Percentiles rank a stretch among this genome's conserved stretches.
phyloP scores from a whole-genome alignment of 2,888 invertebrate genomes.

The Omphaloscelis lunosa region DNA sequence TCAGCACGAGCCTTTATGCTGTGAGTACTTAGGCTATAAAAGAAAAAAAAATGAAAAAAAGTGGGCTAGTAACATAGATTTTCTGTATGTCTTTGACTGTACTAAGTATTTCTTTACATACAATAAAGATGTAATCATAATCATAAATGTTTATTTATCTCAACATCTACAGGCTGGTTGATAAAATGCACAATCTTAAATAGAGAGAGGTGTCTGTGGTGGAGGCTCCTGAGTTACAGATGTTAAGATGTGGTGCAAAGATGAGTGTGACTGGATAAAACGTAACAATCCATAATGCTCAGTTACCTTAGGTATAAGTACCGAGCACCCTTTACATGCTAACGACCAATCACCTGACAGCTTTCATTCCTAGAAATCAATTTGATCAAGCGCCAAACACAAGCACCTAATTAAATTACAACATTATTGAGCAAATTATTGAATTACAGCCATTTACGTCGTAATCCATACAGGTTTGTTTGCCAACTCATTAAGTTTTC shows the following conservation, averaged over 20 bases:
- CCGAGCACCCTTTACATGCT: neutral
- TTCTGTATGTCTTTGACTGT: neutral
- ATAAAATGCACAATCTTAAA: too few relatives aligned
- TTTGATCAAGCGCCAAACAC: conserved; percentile 32
- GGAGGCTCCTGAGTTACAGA: too few relatives aligned
- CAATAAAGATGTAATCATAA: neutral
- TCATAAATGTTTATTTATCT: too few relatives aligned
- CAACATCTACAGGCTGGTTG: too few relatives aligned
- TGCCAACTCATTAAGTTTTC: conserved; percentile 44
- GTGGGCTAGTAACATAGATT: neutral
- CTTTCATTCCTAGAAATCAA: conserved; percentile 16
- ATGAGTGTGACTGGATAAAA: neutral
- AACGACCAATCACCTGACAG: neutral
- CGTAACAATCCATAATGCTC: neutral
- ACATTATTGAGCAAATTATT: conserved; percentile 32
- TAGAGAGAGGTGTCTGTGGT: too few relatives aligned
- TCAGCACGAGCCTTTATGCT: too few relatives aligned
- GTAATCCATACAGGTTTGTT: conserved; percentile 57
- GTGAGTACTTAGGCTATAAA: too few relatives aligned
- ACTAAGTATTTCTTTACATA: too few relatives aligned
- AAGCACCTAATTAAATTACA: conserved; percentile 35
- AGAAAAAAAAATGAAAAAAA: neutral
- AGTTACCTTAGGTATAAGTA: neutral
- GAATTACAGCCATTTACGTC: conserved; percentile 28
- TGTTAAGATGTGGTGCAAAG: neutral